phyloP scores from a whole-genome alignment of 2,797 vertebrate genomes.

The Basileuterus tristriatus region DNA sequence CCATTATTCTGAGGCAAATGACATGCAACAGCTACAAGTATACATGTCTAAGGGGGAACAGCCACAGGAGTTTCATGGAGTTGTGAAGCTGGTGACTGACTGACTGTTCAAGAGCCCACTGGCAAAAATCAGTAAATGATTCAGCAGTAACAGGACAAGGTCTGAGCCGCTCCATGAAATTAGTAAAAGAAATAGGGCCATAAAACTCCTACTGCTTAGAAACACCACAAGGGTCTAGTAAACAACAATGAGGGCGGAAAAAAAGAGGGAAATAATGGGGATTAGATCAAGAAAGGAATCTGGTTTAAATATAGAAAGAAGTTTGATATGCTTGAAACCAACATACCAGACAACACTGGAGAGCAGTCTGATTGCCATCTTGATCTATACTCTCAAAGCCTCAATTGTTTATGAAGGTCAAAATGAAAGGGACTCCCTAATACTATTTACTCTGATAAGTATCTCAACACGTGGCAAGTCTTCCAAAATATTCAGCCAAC shows the following conservation, averaged over 20 bases:
- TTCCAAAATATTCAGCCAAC: neutral
- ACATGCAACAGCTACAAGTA: neutral
- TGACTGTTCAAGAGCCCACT: neutral
- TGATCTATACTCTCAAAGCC: neutral
- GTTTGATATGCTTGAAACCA: neutral
- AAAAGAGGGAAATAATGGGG: neutral
- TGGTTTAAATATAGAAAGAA: neutral
- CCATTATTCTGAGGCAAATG: neutral
- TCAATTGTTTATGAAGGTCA: neutral
- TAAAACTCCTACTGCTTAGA: neutral
- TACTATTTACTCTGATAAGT: neutral
- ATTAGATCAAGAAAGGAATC: neutral
- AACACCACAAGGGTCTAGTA: neutral
- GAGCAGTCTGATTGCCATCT: neutral
- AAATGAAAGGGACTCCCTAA: neutral
- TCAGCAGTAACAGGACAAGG: neutral
- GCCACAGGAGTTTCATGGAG: neutral
- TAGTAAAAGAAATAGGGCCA: neutral
- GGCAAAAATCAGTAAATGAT: neutral
- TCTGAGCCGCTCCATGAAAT: neutral
- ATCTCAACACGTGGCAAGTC: neutral
- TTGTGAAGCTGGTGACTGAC: neutral
- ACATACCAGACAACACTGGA: rapidly evolving
- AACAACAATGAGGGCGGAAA: neutral
- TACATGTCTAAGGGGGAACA: neutral